These are phyloP conservation scores for Crotalus horridus DNA, from an alignment of 2,113 vertebrate genomes.

Conservation along the genomic window DNA sequence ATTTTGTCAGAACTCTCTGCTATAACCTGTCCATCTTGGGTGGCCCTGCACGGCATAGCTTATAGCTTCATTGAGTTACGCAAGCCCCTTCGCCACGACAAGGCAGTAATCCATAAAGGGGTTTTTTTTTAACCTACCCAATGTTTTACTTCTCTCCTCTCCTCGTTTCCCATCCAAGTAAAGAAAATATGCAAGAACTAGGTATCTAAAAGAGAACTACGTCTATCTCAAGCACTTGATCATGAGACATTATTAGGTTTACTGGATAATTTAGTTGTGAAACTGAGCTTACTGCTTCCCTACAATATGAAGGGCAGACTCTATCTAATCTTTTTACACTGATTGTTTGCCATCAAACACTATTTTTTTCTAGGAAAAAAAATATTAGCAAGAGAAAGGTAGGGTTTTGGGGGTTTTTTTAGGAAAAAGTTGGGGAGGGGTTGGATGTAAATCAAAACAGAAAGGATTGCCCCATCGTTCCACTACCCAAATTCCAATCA, in stretches of 20 bases:
- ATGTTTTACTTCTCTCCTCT: not conserved
- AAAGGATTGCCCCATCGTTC: not conserved
- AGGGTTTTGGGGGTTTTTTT: not conserved
- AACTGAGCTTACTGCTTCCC: not conserved
- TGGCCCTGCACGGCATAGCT: too few relatives aligned
- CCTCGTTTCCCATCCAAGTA: not conserved
- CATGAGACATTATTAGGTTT: not conserved
- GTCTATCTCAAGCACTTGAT: not conserved
- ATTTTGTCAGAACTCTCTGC: too few relatives aligned
- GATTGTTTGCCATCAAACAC: not conserved
- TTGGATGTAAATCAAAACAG: not conserved
- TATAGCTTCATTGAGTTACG: too few relatives aligned
- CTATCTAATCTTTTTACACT: not conserved
- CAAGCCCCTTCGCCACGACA: too few relatives aligned
- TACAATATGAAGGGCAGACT: not conserved
- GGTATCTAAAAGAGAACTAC: not conserved
- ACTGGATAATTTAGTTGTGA: not conserved
- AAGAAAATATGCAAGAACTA: not conserved
- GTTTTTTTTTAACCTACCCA: not conserved
- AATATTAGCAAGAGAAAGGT: too few relatives aligned
- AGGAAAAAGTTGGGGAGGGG: not conserved
- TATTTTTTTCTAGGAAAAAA: not conserved
- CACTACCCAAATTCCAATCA: not conserved
- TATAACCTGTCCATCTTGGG: too few relatives aligned
- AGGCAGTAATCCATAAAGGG: too few relatives aligned